Conservation (phyloP, 2,797 vertebrate genomes). For the Xiphorhynchus erythropygius region DNA sequence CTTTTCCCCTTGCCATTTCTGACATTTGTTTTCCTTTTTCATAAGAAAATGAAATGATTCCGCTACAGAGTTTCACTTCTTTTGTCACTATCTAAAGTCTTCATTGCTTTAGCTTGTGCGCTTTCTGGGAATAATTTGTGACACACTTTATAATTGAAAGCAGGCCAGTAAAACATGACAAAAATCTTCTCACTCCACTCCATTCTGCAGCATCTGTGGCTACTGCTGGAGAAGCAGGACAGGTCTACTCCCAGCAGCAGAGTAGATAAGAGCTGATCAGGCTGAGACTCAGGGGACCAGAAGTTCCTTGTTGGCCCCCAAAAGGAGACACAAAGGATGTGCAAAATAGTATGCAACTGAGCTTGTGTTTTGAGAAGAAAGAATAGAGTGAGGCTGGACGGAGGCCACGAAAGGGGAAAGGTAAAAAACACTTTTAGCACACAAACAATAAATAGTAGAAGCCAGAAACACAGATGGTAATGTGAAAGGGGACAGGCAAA, state of each 20-base stretch:
- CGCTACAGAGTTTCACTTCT: background rate
- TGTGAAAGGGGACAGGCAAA: background rate
- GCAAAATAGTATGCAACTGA: background rate
- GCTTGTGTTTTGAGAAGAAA: background rate
- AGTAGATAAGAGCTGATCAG: background rate
- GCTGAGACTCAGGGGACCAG: background rate
- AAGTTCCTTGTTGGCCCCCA: background rate
- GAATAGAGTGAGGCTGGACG: background rate
- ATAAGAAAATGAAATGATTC: background rate
- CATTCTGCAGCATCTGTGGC: background rate
- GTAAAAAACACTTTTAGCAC: background rate
- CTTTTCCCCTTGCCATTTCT: background rate
- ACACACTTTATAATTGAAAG: constrained; percentile 22
- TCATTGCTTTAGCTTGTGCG: background rate
- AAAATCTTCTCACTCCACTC: background rate
- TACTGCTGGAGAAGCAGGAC: background rate
- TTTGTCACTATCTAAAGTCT: background rate
- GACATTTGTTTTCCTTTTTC: background rate
- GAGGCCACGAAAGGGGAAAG: background rate
- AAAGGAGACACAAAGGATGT: background rate
- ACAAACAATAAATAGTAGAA: background rate
- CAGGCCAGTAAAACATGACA: background rate
- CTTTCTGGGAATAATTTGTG: constrained; percentile 15
- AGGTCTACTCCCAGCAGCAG: background rate
- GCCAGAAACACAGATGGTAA: background rate